These are phyloP conservation scores for Aphis craccivora DNA, from an alignment of 1,140 invertebrate genomes.

Conservation along the genomic window DNA sequence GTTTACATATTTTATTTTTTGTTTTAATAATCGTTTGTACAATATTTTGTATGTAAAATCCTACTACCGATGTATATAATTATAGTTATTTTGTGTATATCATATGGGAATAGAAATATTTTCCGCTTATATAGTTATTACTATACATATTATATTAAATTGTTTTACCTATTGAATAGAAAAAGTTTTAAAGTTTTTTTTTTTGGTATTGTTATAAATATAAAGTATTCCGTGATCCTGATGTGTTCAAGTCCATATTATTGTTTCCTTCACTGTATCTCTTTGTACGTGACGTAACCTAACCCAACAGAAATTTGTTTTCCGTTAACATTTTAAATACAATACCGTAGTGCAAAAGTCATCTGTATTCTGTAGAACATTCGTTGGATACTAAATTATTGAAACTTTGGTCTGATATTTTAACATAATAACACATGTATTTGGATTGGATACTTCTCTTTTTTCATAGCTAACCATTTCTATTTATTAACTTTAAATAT, in stretches of 20 bases:
- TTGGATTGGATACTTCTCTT: too few species aligned
- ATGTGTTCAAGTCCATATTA: neutral
- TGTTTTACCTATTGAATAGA: neutral
- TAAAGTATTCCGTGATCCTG: neutral
- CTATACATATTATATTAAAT: neutral
- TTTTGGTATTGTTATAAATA: neutral
- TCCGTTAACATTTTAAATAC: too few species aligned
- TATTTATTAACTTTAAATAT: too few species aligned
- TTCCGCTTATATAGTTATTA: neutral
- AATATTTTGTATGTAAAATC: neutral
- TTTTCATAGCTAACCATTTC: too few species aligned
- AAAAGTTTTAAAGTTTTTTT: neutral
- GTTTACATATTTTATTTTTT: neutral
- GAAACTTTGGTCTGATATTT: too few species aligned
- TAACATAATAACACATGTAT: too few species aligned
- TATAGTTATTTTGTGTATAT: neutral
- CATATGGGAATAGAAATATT: neutral
- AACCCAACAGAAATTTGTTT: too few species aligned
- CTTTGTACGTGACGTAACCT: too few species aligned
- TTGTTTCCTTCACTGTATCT: too few species aligned
- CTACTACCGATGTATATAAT: neutral
- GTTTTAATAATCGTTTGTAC: neutral
- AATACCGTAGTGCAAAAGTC: too few species aligned
- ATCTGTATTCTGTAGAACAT: too few species aligned
- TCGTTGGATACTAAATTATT: too few species aligned